phyloP scores from a whole-genome alignment of 2,888 invertebrate species.

The Pandemis corylana region DNA sequence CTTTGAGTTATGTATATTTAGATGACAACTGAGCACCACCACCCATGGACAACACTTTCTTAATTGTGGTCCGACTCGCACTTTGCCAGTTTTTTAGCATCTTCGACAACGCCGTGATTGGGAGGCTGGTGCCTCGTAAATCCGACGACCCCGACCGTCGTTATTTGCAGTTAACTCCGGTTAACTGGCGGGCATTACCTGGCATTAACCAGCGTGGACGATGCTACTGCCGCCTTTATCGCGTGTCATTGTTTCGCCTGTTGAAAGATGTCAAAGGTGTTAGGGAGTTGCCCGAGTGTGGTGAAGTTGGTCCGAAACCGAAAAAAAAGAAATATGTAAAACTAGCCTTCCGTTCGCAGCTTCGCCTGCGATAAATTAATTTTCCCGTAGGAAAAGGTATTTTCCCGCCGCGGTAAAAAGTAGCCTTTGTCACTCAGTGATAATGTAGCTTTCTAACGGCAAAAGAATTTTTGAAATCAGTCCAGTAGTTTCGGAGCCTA shows the following conservation, averaged over 20 bases:
- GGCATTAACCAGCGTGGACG: constrained; percentile 15
- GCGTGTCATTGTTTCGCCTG: constrained; percentile 13
- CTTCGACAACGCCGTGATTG: constrained; percentile 14
- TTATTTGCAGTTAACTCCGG: constrained; percentile 54
- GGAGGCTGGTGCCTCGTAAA: constrained; percentile 35
- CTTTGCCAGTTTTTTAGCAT: background rate
- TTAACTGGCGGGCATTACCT: constrained; percentile 50
- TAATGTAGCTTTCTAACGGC: no score
- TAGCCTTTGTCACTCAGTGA: no score
- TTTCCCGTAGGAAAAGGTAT: no score
- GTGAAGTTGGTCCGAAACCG: background rate
- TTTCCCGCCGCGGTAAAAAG: no score
- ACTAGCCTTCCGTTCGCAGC: no score
- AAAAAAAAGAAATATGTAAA: no score
- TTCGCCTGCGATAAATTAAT: no score
- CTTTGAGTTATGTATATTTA: no score
- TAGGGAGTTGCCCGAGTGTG: background rate
- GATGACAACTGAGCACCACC: no score
- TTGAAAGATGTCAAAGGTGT: background rate
- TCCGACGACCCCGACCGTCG: constrained; percentile 29
- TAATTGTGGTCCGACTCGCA: background rate
- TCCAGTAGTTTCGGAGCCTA: no score
- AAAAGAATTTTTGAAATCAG: no score
- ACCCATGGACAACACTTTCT: no score
- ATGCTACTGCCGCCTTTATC: constrained; percentile 9